These are phyloP conservation scores for Drosophila colorata DNA, from an alignment of 2,888 invertebrate genomes.

Conservation along the genomic window DNA sequence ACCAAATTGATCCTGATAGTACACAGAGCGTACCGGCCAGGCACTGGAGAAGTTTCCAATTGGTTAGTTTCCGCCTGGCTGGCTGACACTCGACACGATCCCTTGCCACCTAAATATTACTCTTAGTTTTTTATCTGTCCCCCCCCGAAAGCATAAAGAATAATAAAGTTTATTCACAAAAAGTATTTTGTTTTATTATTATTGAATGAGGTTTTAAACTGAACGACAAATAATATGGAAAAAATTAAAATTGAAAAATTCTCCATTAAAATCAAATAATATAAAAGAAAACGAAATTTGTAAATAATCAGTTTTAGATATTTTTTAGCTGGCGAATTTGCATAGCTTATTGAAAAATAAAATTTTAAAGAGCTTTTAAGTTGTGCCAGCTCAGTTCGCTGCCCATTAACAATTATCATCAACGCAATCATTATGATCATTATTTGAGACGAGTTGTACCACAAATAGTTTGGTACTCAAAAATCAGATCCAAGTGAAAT, in stretches of 20 bases:
- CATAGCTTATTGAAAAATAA: not conserved
- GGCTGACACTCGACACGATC: constrained; percentile 28
- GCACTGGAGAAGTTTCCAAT: constrained; percentile 17
- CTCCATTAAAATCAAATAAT: no score
- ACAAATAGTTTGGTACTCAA: constrained; percentile 39
- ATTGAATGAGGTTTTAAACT: not conserved
- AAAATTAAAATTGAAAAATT: no score
- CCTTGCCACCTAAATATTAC: constrained; percentile 23
- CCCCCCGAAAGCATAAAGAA: constrained; percentile 64
- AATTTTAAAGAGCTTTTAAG: not conserved
- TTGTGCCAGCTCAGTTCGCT: not conserved
- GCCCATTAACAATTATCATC: constrained; percentile 18
- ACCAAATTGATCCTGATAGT: constrained; percentile 80
- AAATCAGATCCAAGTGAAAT: constrained; percentile 57
- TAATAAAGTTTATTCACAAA: constrained; percentile 73
- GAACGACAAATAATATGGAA: no score
- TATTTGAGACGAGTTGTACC: constrained; percentile 10
- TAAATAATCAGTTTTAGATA: no score
- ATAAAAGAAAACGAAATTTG: no score
- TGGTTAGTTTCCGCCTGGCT: constrained; percentile 22
- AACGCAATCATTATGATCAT: constrained; percentile 11
- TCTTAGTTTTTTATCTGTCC: constrained; percentile 29
- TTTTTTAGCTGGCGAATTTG: constrained; percentile 13
- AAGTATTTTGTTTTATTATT: not conserved
- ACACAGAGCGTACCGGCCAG: constrained; percentile 44